phyloP scores from a whole-genome alignment of 1,140 invertebrate genomes.

The Brachionus paranguensis region DNA sequence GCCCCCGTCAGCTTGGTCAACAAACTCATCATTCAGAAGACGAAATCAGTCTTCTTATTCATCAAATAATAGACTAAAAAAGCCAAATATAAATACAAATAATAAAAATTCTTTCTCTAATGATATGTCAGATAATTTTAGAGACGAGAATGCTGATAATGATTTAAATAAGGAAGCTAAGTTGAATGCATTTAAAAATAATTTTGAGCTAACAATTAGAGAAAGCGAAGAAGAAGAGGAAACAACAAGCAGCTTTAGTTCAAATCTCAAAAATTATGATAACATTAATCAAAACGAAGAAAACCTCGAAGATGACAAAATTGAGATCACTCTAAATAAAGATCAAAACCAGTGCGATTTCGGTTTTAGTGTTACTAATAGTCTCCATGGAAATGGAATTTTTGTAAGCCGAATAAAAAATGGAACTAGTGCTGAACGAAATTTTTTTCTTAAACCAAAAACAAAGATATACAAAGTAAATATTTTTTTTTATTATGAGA shows the following conservation, averaged over 20 bases:
- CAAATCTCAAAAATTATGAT: slow-evolving; percentile 25
- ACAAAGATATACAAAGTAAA: slow-evolving; percentile 38
- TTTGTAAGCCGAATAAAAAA: slow-evolving; percentile 20
- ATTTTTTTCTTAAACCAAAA: slow-evolving; percentile 21
- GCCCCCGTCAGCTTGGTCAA: slow-evolving; percentile 10
- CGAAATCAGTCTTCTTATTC: neutral
- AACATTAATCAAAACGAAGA: slow-evolving; percentile 2
- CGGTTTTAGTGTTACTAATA: neutral
- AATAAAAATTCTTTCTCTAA: neutral
- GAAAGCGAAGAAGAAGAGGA: slow-evolving; percentile 36
- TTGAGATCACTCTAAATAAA: neutral
- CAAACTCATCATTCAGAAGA: slow-evolving; percentile 30
- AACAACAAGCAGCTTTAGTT: neutral
- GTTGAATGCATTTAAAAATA: neutral
- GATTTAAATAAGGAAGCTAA: neutral
- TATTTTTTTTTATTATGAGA: too few species aligned
- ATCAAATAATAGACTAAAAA: slow-evolving; percentile 11
- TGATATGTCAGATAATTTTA: slow-evolving; percentile 19
- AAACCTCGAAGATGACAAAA: slow-evolving; percentile 14
- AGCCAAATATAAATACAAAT: neutral
- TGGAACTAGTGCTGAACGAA: neutral
- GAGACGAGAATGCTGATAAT: neutral
- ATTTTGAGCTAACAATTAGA: slow-evolving; percentile 14
- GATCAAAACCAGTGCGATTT: slow-evolving; percentile 13
- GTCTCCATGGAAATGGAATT: slow-evolving; percentile 21